Evolutionary conservation across 2,888 invertebrate genomes (phyloP).

Genomic region (Diadromus collaris): DNA sequence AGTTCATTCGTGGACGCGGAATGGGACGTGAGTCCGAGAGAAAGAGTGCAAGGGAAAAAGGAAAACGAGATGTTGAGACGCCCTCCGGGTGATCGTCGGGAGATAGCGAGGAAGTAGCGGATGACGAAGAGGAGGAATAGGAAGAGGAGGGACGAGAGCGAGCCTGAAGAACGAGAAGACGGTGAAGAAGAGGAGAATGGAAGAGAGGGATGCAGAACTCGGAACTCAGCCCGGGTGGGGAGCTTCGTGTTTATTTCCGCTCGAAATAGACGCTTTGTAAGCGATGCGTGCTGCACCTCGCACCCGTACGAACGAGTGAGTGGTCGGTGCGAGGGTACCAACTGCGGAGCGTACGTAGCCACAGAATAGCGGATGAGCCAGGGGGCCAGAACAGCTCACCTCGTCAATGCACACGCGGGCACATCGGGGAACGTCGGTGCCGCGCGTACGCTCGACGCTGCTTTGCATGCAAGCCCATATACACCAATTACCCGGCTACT

Average conservation of each 20-base stretch:
- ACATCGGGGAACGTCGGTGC: conserved; percentile 40
- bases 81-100: conserved; percentile 45
- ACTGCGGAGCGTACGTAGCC: conserved; percentile 41
- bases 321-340: conserved; percentile 54
- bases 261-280: conserved; percentile 70
- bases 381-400: conserved; percentile 49
- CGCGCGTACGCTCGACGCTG: conserved; percentile 41
- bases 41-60: conserved; percentile 42
- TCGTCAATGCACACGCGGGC: conserved; percentile 46
- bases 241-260: conserved; percentile 67
- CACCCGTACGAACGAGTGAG: conserved; percentile 34
- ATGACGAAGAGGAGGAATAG: conserved; percentile 27
- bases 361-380: conserved; percentile 52
- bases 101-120: conserved; percentile 49
- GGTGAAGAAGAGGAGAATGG: conserved; percentile 35
- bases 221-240: conserved; percentile 49
- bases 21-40: conserved; percentile 54
- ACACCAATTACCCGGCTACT: conserved; percentile 64
- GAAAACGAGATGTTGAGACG: conserved; percentile 52
- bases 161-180: conserved; percentile 33
- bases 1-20: conserved; percentile 66
- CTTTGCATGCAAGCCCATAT: conserved; percentile 55
- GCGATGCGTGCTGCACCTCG: conserved; percentile 58
- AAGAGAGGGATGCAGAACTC: conserved; percentile 42
- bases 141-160: conserved; percentile 33